Conservation (phyloP, 2,888 invertebrate genomes). For the Galeopsomyia nigrocyanea region DNA sequence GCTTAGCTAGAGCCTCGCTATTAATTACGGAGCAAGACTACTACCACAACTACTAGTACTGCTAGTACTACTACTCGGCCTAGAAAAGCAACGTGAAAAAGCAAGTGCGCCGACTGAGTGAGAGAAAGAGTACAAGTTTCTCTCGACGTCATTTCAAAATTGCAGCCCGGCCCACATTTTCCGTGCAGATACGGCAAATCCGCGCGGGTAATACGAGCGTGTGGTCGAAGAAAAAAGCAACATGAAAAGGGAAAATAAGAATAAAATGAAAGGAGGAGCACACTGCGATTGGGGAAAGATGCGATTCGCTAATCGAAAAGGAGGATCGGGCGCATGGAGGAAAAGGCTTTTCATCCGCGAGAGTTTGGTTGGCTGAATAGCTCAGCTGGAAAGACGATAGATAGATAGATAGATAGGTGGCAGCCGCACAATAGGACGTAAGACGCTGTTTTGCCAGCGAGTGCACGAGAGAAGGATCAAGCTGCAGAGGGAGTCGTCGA, state of each 20-base stretch:
- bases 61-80: no score
- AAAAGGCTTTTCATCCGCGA: background rate
- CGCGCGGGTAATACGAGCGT: constrained; percentile 18
- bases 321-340: constrained; percentile 20
- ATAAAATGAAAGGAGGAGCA: background rate
- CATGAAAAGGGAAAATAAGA: no score
- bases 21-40: no score
- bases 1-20: no score
- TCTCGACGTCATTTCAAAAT: no score
- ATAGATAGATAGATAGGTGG: constrained; percentile 21
- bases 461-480: no score
- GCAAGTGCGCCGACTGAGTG: no score
- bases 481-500: no score
- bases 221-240: constrained; percentile 18
- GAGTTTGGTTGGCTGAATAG: constrained; percentile 32
- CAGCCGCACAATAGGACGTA: constrained; percentile 33
- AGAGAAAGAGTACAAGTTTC: no score
- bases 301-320: constrained; percentile 46
- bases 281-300: constrained; percentile 1
- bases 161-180: background rate
- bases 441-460: constrained; percentile 30
- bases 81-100: no score
- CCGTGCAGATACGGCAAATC: constrained; percentile 40
- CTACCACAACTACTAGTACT: no score
- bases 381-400: constrained; percentile 26